Evolutionary conservation across 1,140 invertebrate species (phyloP).

Genomic region (Ceratosolen fusciceps): DNA sequence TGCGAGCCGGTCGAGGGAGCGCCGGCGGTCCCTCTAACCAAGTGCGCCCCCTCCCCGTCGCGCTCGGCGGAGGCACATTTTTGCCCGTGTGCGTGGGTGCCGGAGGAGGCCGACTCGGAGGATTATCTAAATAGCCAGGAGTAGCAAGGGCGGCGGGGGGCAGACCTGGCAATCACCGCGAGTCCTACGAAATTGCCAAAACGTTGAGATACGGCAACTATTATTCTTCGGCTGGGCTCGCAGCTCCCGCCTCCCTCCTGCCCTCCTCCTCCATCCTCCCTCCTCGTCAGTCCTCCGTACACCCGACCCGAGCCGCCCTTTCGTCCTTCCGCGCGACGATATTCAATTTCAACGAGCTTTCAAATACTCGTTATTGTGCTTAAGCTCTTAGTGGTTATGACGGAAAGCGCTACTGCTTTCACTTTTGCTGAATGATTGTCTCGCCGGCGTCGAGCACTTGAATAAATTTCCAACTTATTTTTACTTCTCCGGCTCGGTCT

Average conservation of each 20-base stretch:
- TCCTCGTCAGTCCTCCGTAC: neutral
- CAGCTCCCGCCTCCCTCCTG: neutral
- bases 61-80: neutral
- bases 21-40: neutral
- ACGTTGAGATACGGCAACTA: slow-evolving; percentile 21
- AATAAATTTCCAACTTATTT: neutral
- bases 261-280: neutral
- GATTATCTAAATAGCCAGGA: slow-evolving; percentile 50
- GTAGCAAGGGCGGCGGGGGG: too few relatives aligned
- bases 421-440: neutral
- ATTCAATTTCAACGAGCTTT: neutral
- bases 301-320: neutral
- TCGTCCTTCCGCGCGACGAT: neutral
- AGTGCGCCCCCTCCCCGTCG: slow-evolving; percentile 28
- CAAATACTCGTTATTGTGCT: neutral
- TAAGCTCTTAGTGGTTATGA: neutral
- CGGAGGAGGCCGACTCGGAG: neutral
- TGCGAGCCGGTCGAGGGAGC: neutral
- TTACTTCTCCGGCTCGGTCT: neutral
- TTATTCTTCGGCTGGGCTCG: neutral
- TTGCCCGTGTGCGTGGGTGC: neutral
- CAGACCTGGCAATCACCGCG: slow-evolving; percentile 23
- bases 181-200: slow-evolving; percentile 24
- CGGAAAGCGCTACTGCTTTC: neutral
- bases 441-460: neutral